phyloP scores from a whole-genome alignment of 1,140 invertebrate genomes.

The Sinonovacula constricta region DNA sequence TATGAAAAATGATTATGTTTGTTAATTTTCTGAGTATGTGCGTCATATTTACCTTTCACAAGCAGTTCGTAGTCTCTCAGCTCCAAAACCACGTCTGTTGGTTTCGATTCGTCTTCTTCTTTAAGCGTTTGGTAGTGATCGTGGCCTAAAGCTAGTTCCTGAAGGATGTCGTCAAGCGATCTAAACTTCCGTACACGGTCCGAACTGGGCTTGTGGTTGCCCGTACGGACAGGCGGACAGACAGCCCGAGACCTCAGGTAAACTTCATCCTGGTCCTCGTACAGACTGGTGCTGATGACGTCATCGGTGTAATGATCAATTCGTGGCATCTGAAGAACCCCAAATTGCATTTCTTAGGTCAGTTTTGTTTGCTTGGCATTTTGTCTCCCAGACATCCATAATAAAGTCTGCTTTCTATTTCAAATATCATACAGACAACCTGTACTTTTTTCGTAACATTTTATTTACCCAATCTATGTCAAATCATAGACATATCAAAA shows the following conservation, averaged over 20 bases:
- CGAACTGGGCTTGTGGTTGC: constrained; percentile 8
- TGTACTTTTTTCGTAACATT: too few relatives aligned
- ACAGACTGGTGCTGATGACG: too few relatives aligned
- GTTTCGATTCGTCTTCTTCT: neutral
- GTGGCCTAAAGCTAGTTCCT: neutral
- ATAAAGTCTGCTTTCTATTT: too few relatives aligned
- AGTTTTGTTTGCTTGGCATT: too few relatives aligned
- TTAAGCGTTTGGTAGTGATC: neutral
- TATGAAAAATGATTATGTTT: too few relatives aligned
- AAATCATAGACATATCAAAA: too few relatives aligned
- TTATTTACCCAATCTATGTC: too few relatives aligned
- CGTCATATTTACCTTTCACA: constrained; percentile 44
- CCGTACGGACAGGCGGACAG: constrained; percentile 36
- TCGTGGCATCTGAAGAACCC: too few relatives aligned
- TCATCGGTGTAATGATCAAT: too few relatives aligned
- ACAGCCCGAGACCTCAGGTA: constrained; percentile 29
- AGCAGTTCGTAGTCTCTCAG: constrained; percentile 35
- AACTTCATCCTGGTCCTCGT: constrained; percentile 32
- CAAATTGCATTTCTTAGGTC: too few relatives aligned
- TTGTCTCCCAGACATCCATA: too few relatives aligned
- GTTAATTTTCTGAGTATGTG: neutral
- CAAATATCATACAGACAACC: too few relatives aligned
- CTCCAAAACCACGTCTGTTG: constrained; percentile 15
- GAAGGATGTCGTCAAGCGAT: constrained; percentile 28
- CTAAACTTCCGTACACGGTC: neutral